Conservation (phyloP, 2,797 vertebrate genomes). For the Girardinus metallicus region DNA sequence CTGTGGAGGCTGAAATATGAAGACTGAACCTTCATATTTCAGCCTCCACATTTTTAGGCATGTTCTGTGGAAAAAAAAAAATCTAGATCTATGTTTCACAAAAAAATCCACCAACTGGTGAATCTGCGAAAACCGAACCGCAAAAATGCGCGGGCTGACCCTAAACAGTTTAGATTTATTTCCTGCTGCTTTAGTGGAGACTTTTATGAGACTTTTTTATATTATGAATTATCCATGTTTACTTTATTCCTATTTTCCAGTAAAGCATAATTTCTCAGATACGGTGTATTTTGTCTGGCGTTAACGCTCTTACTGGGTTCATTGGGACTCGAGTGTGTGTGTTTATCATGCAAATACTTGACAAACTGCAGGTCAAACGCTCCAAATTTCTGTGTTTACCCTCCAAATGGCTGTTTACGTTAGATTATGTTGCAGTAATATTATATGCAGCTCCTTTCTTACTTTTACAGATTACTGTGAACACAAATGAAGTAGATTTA, state of each 20-base stretch:
- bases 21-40: too few species aligned
- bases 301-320: background rate
- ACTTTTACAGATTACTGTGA: background rate
- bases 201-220: background rate
- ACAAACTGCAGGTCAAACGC: background rate
- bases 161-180: background rate
- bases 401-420: background rate
- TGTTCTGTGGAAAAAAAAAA: background rate
- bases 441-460: background rate
- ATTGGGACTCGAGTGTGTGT: background rate
- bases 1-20: too few species aligned
- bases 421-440: background rate
- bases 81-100: background rate
- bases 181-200: background rate
- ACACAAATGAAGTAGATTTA: background rate
- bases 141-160: background rate
- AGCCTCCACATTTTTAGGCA: too few species aligned
- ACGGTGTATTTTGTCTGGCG: background rate
- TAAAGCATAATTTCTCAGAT: background rate
- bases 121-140: background rate
- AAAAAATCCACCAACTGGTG: background rate
- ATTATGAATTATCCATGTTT: background rate
- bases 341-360: background rate
- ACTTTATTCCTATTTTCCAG: background rate
- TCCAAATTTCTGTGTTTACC: background rate